These are phyloP conservation scores for Erythrocercus mccallii DNA, from an alignment of 2,113 vertebrate species.

Conservation along the genomic window DNA sequence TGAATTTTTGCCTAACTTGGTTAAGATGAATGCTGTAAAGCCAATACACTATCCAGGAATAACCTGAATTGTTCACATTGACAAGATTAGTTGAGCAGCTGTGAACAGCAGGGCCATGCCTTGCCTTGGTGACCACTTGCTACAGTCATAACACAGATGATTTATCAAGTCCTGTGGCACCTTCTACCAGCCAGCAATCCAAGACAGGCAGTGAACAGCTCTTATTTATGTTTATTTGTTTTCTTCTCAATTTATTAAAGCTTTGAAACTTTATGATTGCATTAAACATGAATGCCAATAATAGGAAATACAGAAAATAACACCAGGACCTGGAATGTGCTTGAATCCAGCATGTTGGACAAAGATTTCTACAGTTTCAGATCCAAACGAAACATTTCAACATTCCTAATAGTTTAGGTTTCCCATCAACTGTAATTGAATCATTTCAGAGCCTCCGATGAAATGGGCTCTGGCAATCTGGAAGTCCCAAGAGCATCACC, in stretches of 20 bases:
- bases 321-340: neutral
- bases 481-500: neutral
- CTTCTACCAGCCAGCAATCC: neutral
- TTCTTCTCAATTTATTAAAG: neutral
- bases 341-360: neutral
- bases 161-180: neutral
- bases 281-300: neutral
- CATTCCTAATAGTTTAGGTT: neutral
- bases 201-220: neutral
- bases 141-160: neutral
- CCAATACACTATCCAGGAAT: neutral
- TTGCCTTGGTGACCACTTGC: neutral
- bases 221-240: neutral
- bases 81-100: neutral
- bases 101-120: neutral
- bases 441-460: neutral
- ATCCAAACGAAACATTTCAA: conserved; percentile 9
- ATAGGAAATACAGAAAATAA: neutral
- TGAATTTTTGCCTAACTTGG: neutral
- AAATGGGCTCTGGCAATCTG: neutral
- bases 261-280: neutral
- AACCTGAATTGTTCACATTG: neutral
- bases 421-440: neutral
- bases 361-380: neutral
- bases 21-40: neutral